Evolutionary conservation across 2,113 vertebrate genomes (phyloP), one percentile per base, ranked within the genome.

Genomic region (Pomatostomus ruficeps): DNA sequence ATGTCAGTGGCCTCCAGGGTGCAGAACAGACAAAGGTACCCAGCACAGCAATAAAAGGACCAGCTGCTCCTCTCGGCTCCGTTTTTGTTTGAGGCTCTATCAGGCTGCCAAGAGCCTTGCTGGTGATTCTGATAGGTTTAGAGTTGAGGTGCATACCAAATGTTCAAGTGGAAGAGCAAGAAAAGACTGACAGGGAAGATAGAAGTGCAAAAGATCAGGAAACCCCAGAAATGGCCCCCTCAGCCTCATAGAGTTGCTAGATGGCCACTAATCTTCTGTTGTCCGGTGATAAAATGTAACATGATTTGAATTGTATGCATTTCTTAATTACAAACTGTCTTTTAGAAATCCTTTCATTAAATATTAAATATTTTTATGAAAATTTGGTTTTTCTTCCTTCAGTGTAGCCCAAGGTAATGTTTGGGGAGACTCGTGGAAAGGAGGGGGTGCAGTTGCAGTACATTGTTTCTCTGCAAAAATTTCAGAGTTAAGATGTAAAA

Each of bases 11-110:
- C 94, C 95, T 95, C 93, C 95, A 93, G 91, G 90, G 94, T 95
- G 89, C 91, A 83, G 89, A 83, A 75, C 75, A 95, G 85, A 97
- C 94, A 95, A 95, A 95, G 88, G 78, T 85, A 95, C 90, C 75
- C 62, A 19, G 81, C 78, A 23, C 54, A 55, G 71, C 43, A 89
- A 68, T 96, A 70, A 95, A 96, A 92, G 78, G 58, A 91, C 95
- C 95, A 96, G 95, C 93, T 96, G 94, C 93, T 96, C 46, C 75
- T 78, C 89, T 88, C 38, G 1, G 67, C 78, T 94, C 70, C 0
- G 35, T 85, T 96, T 94, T 95, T 96, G 93, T 96, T 93, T 29
- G 36, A 73, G 88, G 28, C 81, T 89, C 84, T 89, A 66, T 91
- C 95, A 40, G 75, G 67, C 93, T 93, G 89, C 93, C 79, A 80